Base-by-base conservation (phyloP, 2,797 vertebrate species). In the Thripadectes ignobilis region DNA sequence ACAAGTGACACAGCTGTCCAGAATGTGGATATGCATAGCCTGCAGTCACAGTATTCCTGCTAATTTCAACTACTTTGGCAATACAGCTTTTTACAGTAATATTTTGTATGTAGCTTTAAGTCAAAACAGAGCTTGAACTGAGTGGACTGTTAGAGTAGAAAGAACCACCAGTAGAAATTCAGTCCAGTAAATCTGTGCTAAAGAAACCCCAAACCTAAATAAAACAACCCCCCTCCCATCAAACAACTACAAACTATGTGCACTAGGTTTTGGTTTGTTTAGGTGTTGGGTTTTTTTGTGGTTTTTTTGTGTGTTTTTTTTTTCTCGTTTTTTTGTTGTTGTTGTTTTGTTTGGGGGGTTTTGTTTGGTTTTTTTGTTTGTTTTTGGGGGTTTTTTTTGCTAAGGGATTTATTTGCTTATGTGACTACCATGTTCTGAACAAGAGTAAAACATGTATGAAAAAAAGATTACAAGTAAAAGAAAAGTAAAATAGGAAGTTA, bases 401-500 rank as follows among this genome's bases (percentile, higher is more conserved):
- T 74, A 48, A 30, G 41, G 38, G 20, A 58, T 48, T 88, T 76
- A 81, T 49, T 86, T 76, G 41, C 46, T 78, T 69, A 30, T 49
- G 34, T 46, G 52, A 65, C 74, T 58, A 55, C 23, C 38, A 16
- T 21, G 18, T 89, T 92, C 74, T 36, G 21, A 93, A 84, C 48
- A 80, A 51, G 27, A 78, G 14, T 26, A 82, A 91, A 82, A 51
- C 58, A 76, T 29, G 55, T 61, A 66, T 19, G 9, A 45, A 92
- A 74, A 62, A 43, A 81, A 61, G 45, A 49, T 69, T 82, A 83
- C 1, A 15, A 75, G 58, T 48, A 84, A 88, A 92, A 49, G 13
- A 77, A 92, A 90, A 79, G 57, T 66, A 66, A 94, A 95, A 61
- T 76, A 85, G 78, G 81, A 96, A 94, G 91, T 41, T 63, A 89